These are phyloP conservation scores for Liparis tanakae DNA, from an alignment of 2,797 vertebrate genomes.

Conservation along the genomic window DNA sequence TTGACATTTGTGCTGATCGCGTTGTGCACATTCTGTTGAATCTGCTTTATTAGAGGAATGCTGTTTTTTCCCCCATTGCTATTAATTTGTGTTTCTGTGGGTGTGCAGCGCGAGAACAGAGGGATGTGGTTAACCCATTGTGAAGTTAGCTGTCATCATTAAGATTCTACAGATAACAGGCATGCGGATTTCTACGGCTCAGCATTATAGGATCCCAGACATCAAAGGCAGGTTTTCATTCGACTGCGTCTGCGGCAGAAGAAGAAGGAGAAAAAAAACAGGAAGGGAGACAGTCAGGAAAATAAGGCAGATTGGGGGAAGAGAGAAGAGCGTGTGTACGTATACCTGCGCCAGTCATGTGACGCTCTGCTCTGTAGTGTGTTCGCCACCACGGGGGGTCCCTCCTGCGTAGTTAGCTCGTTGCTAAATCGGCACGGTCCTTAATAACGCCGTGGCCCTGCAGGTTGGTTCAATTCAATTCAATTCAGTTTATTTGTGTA, in stretches of 20 bases:
- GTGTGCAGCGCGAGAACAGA: constrained; percentile 72
- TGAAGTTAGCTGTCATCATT: constrained; percentile 82
- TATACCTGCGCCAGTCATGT: constrained; percentile 52
- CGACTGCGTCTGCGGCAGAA: constrained; percentile 69
- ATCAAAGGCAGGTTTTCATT: constrained; percentile 81
- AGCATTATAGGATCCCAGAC: constrained; percentile 81
- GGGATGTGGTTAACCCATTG: constrained; percentile 77
- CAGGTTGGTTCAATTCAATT: constrained; percentile 77
- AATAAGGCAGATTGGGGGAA: constrained; percentile 57
- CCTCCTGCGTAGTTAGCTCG: constrained; percentile 71
- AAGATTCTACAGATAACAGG: constrained; percentile 83
- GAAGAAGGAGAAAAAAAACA: constrained; percentile 30
- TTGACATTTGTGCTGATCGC: constrained; percentile 82
- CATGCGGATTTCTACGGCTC: constrained; percentile 79
- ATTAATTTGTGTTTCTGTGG: constrained; percentile 78
- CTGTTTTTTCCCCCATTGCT: constrained; percentile 62
- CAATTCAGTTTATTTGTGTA: too few relatives aligned
- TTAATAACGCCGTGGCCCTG: constrained; percentile 73
- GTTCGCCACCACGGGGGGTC: constrained; percentile 61
- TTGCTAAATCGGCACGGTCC: constrained; percentile 68
- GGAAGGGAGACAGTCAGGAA: constrained; percentile 63
- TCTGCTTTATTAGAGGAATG: constrained; percentile 77
- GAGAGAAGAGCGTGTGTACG: constrained; percentile 22
- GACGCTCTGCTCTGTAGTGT: constrained; percentile 62
- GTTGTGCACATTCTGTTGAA: constrained; percentile 78